Evolutionary conservation across 2,797 vertebrate genomes (phyloP).

Genomic region (Spondyliosoma cantharus): DNA sequence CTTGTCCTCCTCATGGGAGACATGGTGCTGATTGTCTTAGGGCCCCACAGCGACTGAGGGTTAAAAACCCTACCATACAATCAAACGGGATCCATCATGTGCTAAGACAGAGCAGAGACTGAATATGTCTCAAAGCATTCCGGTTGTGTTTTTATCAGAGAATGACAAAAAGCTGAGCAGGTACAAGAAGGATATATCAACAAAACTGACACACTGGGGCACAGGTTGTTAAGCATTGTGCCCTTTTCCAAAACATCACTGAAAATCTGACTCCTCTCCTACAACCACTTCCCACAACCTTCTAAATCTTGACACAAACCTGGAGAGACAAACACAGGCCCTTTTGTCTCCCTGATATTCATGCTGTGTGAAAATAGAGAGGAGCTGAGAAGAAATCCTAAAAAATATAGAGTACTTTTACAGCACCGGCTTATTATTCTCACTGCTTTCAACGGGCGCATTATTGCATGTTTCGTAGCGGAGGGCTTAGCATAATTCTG

Average conservation of each 20-base stretch:
- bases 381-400: constrained; percentile 22
- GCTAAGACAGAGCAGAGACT: constrained; percentile 12
- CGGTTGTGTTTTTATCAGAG: background rate
- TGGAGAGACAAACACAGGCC: constrained; percentile 25
- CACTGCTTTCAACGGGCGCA: constrained; percentile 9
- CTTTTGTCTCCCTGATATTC: constrained; percentile 48
- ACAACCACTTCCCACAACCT: constrained; percentile 4
- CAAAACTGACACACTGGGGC: constrained; percentile 11
- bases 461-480: constrained; percentile 32
- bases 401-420: background rate
- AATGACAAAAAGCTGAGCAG: background rate
- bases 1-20: constrained; percentile 51
- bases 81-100: constrained; percentile 15
- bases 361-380: constrained; percentile 30
- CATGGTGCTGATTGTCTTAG: constrained; percentile 58
- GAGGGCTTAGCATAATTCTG: constrained; percentile 54
- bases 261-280: background rate
- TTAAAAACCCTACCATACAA: constrained; percentile 24
- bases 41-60: constrained; percentile 35
- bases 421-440: constrained; percentile 16
- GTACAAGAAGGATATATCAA: constrained; percentile 11
- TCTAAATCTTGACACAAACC: constrained; percentile 36
- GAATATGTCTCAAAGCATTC: background rate
- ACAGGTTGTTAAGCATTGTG: constrained; percentile 3
- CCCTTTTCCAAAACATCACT: constrained; percentile 33